These are phyloP conservation scores for Brachymystax lenok DNA, from an alignment of 2,797 vertebrate species.

Conservation along the genomic window DNA sequence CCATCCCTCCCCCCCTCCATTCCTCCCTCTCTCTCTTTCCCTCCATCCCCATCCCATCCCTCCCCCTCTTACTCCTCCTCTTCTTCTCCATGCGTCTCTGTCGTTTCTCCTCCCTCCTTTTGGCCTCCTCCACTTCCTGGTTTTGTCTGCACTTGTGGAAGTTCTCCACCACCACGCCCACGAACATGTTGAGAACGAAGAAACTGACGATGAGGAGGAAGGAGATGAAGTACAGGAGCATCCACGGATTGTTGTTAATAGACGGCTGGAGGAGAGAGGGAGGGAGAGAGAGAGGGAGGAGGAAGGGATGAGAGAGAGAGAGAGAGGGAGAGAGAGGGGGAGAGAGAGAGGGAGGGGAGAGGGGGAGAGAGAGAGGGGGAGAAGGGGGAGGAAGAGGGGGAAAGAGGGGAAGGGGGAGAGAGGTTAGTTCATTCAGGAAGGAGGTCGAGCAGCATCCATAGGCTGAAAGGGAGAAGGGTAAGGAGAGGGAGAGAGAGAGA, in stretches of 20 bases:
- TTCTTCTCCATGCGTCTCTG: slow-evolving; percentile 92
- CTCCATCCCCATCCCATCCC: too few species aligned
- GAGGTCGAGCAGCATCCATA: slow-evolving; percentile 90
- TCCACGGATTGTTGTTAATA: slow-evolving; percentile 82
- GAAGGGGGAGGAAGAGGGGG: too few species aligned
- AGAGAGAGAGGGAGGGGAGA: too few species aligned
- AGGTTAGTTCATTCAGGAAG: slow-evolving; percentile 66
- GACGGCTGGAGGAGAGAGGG: slow-evolving; percentile 32
- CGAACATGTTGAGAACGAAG: slow-evolving; percentile 91
- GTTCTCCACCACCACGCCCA: slow-evolving; percentile 90
- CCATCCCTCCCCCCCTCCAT: too few species aligned
- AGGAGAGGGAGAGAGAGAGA: slow-evolving; percentile 19
- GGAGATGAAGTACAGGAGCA: slow-evolving; percentile 92
- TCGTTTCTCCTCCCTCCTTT: slow-evolving; percentile 83
- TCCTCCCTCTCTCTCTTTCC: too few species aligned
- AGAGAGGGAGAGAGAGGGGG: too few species aligned
- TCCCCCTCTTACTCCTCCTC: slow-evolving; percentile 85
- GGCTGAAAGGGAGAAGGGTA: slow-evolving; percentile 48
- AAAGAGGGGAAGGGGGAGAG: too few species aligned
- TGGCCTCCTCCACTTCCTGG: slow-evolving; percentile 87
- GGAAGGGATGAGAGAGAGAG: not conserved
- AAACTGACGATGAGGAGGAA: slow-evolving; percentile 91
- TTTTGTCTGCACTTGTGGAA: slow-evolving; percentile 91
- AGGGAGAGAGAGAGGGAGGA: slow-evolving; percentile 59
- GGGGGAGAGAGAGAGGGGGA: too few species aligned